Evolutionary conservation across 1,140 invertebrate species (phyloP), one percentile per base, ranked within the genome.

Genomic region (Chymomyza costata): DNA sequence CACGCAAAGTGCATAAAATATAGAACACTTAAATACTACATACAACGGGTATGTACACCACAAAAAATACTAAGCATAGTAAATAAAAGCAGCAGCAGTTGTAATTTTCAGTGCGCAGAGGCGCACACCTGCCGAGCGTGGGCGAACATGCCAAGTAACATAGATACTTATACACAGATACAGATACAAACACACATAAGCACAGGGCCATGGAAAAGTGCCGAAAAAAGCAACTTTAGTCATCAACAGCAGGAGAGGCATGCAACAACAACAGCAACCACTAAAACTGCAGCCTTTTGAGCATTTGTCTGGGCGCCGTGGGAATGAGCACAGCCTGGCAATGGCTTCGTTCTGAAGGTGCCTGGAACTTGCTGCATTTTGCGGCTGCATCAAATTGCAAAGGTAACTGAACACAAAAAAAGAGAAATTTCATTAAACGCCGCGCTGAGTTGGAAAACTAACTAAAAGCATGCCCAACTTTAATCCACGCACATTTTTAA

Each of bases 1-100:
- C 71, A 78, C 71, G 71, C 71, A 78, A 76, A 80, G 73, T 67
- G 64, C 71, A 71, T 80, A 80, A 80, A 71, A 67, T 67, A 71
- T 80, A 60, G 65, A 76, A 70, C n/a, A n/a, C n/a, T n/a, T n/a
- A n/a, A n/a, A n/a, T n/a, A n/a, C n/a, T n/a, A n/a, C n/a, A n/a
- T n/a, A n/a, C n/a, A n/a, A n/a, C n/a, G n/a, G n/a, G n/a, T n/a
- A n/a, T n/a, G n/a, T n/a, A n/a, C n/a, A n/a, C n/a, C n/a, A n/a
- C n/a, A n/a, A n/a, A n/a, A n/a, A n/a, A n/a, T n/a, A n/a, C n/a
- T n/a, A n/a, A n/a, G n/a, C n/a, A n/a, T n/a, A n/a, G n/a, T n/a
- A n/a, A n/a, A n/a, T n/a, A 25, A 25, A 25, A 25, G n/a, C n/a
- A n/a, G n/a, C n/a, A 35, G 32, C 56, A 30, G 28, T 62, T 63